phyloP scores from a whole-genome alignment of 2,888 invertebrate genomes.

The Mythimna vitellina region DNA sequence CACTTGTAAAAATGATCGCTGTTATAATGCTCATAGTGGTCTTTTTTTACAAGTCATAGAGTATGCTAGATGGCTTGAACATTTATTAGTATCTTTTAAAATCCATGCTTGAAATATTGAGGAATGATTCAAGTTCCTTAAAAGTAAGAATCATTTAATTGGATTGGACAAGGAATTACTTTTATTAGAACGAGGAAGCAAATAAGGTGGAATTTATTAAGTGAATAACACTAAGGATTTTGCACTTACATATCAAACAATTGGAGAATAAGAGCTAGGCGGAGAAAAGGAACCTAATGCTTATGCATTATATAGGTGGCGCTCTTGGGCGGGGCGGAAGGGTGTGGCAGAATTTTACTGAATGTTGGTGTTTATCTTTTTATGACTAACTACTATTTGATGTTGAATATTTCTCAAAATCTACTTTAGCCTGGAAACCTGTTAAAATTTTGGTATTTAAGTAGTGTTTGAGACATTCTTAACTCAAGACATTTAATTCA shows the following conservation, averaged over 20 bases:
- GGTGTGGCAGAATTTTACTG: too few species aligned
- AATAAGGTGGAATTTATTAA: not conserved
- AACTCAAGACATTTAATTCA: too few species aligned
- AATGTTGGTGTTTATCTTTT: too few species aligned
- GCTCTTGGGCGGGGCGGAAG: too few species aligned
- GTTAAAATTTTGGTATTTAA: too few species aligned
- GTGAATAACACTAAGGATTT: too few species aligned
- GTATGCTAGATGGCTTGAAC: not conserved
- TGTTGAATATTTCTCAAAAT: too few species aligned
- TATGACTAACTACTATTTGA: too few species aligned
- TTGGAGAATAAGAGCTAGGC: not conserved
- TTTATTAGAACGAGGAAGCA: not conserved
- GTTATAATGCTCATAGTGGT: not conserved
- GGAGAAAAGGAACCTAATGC: too few species aligned
- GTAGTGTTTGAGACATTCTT: too few species aligned
- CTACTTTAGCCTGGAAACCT: too few species aligned
- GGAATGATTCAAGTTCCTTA: not conserved
- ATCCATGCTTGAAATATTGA: not conserved
- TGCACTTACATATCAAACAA: not conserved
- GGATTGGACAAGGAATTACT: not conserved
- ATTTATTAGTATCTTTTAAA: not conserved
- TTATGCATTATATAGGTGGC: too few species aligned
- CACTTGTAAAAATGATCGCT: constrained; percentile 63
- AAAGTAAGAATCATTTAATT: not conserved
- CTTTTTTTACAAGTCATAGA: not conserved